Evolutionary conservation across 2,797 vertebrate species (phyloP).

Genomic region (Poeciliopsis paucimaculata): DNA sequence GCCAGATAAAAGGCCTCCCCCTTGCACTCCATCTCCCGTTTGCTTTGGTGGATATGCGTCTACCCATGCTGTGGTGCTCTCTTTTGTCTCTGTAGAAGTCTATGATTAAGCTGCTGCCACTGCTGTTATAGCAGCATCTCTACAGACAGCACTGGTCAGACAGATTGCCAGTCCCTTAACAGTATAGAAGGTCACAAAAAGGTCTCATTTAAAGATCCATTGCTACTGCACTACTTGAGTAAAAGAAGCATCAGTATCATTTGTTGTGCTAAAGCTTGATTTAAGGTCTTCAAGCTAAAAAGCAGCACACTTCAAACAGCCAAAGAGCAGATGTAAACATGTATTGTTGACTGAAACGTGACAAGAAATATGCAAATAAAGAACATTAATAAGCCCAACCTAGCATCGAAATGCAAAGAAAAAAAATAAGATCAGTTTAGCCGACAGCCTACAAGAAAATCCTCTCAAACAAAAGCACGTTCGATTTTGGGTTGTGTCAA

Average conservation of each 20-base stretch:
- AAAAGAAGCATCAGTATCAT: background rate
- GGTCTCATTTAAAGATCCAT: slow-evolving; percentile 12
- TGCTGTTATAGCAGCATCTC: slow-evolving; percentile 15
- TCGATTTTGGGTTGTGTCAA: slow-evolving; percentile 44
- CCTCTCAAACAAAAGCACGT: slow-evolving; percentile 14
- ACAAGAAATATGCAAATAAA: background rate
- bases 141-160: slow-evolving; percentile 24
- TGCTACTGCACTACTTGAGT: slow-evolving; percentile 3
- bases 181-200: slow-evolving; percentile 19
- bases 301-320: background rate
- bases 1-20: slow-evolving; percentile 43
- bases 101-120: slow-evolving; percentile 50
- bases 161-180: slow-evolving; percentile 36
- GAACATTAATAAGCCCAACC: background rate
- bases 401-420: slow-evolving; percentile 8
- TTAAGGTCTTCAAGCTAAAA: slow-evolving; percentile 5
- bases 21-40: slow-evolving; percentile 37
- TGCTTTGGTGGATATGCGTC: slow-evolving; percentile 46
- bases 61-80: slow-evolving; percentile 25
- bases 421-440: slow-evolving; percentile 2
- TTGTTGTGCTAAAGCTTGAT: background rate
- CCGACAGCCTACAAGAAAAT: slow-evolving; percentile 19
- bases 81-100: slow-evolving; percentile 39
- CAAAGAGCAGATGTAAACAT: background rate
- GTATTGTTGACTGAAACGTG: background rate